Evolutionary conservation across 2,797 vertebrate genomes (phyloP), one percentile per base, ranked within the genome.

Genomic region (Leptodactylus fallax): DNA sequence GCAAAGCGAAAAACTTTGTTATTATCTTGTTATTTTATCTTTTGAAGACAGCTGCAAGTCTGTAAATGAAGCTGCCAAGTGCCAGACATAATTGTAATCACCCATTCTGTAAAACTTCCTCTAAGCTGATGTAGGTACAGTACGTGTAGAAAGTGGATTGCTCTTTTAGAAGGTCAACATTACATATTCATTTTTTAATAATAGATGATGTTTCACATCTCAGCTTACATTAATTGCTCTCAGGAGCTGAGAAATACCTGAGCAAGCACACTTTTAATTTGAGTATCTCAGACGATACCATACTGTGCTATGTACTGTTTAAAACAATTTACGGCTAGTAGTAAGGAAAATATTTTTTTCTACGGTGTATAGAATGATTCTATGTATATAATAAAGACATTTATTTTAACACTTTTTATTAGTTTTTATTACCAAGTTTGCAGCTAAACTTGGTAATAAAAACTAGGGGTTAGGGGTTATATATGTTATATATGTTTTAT

Each of bases 121-220:
- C 56, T 67, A 55, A 84, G 81, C 74, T 87, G 82, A 13, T 87
- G 61, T 77, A 88, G 81, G 86, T 87, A 83, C 27, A 45, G 53
- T 77, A 63, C 13, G 27, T 77, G 63, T 60, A 61, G 87, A 84
- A 94, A 94, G 90, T 87, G 88, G 90, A 90, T 88, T 90, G 92
- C 91, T 92, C 90, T 88, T 92, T 88, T 90, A 92, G 92, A 94
- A 95, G 92, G 93, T 93, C 93, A 94, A 53, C 90, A 91, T 94
- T 94, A 91, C 91, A 92, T 94, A 94, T 94, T 94, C 91, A 95
- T 93, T 90, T 95, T 94, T 95, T 92, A 94, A 95, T 95, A 94
- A 95, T 94, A 94, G 88, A 95, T 94, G 85, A 92, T 91, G 91
- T 92, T 94, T 95, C 93, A 92, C 93, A 90, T 92, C 92, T 94